Conservation (phyloP, 2,113 vertebrate species). For the Barnardius zonarius region DNA sequence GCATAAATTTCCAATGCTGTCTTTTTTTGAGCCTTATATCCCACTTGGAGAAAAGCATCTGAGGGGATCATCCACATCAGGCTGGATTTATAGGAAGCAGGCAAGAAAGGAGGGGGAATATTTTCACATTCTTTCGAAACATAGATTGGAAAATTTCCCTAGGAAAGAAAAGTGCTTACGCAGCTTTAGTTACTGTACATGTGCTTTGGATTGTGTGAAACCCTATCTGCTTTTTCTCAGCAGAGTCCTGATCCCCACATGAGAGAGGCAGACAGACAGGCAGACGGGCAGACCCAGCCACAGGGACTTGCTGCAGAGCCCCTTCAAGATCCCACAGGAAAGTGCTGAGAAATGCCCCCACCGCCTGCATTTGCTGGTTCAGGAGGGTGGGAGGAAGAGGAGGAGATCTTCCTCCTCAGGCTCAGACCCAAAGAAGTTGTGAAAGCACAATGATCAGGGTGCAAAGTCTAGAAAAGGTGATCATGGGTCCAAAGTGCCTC, state of each 20-base stretch:
- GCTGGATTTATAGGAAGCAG: background rate
- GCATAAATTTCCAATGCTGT: background rate
- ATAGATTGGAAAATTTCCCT: slow-evolving; percentile 4
- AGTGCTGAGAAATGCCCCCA: background rate
- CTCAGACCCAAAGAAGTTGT: background rate
- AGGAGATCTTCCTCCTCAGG: background rate
- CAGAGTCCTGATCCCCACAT: background rate
- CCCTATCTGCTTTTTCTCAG: slow-evolving; percentile 50
- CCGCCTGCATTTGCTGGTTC: fast-evolving
- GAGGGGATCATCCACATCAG: background rate
- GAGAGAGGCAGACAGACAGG: background rate
- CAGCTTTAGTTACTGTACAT: slow-evolving; percentile 37
- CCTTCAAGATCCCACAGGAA: background rate
- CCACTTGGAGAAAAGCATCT: background rate
- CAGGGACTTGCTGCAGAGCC: background rate
- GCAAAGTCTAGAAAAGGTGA: background rate
- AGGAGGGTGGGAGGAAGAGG: background rate
- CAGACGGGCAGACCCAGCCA: background rate
- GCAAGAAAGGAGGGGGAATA: background rate
- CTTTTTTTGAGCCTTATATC: background rate
- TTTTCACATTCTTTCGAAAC: slow-evolving; percentile 42
- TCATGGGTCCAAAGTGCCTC: background rate
- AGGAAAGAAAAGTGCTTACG: slow-evolving; percentile 45
- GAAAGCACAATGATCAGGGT: background rate
- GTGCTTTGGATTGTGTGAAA: slow-evolving; percentile 67